phyloP scores from a whole-genome alignment of 2,797 vertebrate genomes.

The Choloepus didactylus region DNA sequence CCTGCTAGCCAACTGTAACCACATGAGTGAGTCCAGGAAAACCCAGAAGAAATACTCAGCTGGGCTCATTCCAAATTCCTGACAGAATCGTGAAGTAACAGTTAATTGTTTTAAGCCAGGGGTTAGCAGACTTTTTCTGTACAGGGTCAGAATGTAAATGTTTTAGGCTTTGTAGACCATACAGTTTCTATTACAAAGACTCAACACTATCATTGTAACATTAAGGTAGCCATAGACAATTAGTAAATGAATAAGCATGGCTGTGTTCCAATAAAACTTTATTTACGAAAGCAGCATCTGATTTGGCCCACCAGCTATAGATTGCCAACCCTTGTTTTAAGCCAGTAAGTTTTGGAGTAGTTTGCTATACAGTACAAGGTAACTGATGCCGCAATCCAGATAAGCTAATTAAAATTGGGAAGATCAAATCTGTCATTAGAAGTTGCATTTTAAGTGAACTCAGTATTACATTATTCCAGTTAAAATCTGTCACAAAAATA shows the following conservation, averaged over 20 bases:
- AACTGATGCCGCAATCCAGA: constrained; percentile 33
- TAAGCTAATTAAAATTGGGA: neutral
- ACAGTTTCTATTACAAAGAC: neutral
- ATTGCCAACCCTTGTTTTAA: neutral
- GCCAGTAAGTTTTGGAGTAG: neutral
- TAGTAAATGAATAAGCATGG: neutral
- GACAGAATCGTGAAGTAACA: neutral
- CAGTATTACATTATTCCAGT: neutral
- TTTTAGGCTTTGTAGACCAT: neutral
- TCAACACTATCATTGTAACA: neutral
- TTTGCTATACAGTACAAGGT: constrained; percentile 12
- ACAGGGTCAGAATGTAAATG: neutral
- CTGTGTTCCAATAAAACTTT: neutral
- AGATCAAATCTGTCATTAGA: constrained; percentile 19
- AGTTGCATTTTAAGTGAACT: constrained; percentile 24
- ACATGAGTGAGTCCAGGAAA: neutral
- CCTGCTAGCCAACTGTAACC: too few relatives aligned
- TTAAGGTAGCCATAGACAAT: neutral
- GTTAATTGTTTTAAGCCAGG: neutral
- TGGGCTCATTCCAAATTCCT: neutral
- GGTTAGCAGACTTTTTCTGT: neutral
- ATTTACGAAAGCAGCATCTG: neutral
- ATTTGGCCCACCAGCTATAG: neutral
- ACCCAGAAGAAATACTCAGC: neutral
- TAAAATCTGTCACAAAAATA: constrained; percentile 3